Base-by-base conservation (phyloP, 2,888 invertebrate genomes). In the Tetanocera ferruginea region DNA sequence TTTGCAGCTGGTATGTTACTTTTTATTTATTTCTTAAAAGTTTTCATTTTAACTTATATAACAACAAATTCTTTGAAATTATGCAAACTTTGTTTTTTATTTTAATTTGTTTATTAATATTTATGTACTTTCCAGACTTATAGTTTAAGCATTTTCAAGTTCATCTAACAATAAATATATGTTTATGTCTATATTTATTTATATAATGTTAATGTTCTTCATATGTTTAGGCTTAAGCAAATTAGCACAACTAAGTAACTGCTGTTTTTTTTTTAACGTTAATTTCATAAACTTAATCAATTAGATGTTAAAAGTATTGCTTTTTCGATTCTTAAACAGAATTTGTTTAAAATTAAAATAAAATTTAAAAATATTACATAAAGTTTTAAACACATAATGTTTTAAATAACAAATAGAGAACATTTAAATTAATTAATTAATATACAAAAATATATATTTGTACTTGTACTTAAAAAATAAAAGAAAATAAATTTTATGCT, bases 1-100 rank as follows among this genome's bases (percentile, higher is more conserved):
- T 11, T 43, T 43, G 43, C 43, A 43, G 43, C 11, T 11, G 2
- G 43, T 43, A 11, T 43, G 28, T 6, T 70, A 51, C 19, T 55
- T 25, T 73, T 73, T 37, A 28, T 60, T 74, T 74, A 74, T 62
- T 74, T 43, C 72, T 73, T 73, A 60, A 60, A 73, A 71, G 25
- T 52, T 28, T 34, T 60, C 8, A 9, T 5, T 31, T 11, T 37
- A 70, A 57, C 37, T 67, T 55, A 57, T n/a, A 51, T 51, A 25
- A 69, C 49, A 51, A 49, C 28, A 49, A 51, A 69, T 28, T 49
- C 28, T 51, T 51, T 69, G 28, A 49, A 69, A 25, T 51, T 69
- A 31, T 51, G 49, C n/a, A 67, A 69, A 67, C 67, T n/a, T 43
- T 49, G 5, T 43, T 67, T 67, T 67, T 4, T 31, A 1, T 43